These are phyloP conservation scores for Petrocephalus microphthalmus DNA, from an alignment of 2,113 vertebrate species.

Conservation along the genomic window DNA sequence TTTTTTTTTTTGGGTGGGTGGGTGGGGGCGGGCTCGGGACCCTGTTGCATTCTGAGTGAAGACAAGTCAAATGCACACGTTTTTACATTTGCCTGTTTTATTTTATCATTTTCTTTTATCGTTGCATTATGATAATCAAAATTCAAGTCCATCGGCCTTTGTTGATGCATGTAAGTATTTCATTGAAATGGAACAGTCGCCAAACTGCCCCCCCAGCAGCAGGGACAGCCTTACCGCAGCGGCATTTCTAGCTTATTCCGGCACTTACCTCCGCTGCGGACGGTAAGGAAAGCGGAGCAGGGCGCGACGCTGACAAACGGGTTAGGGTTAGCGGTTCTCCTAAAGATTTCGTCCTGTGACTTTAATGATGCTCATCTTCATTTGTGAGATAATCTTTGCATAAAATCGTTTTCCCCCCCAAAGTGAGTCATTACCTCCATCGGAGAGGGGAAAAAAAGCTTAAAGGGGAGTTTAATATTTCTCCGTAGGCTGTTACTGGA, in stretches of 20 bases:
- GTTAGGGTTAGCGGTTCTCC: neutral
- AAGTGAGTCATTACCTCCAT: neutral
- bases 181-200: neutral
- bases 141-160: neutral
- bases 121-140: slow-evolving; percentile 12
- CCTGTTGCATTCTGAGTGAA: neutral
- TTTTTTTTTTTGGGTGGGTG: no score
- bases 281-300: neutral
- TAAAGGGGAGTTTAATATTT: neutral
- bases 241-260: neutral
- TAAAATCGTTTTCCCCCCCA: neutral
- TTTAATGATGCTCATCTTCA: neutral
- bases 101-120: neutral
- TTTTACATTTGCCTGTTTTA: neutral
- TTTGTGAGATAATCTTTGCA: neutral
- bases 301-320: neutral
- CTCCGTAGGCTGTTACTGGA: neutral
- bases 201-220: neutral
- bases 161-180: neutral
- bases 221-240: neutral
- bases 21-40: neutral
- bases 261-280: neutral
- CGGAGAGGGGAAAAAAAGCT: neutral
- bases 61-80: slow-evolving; percentile 1
- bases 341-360: neutral